These are phyloP conservation scores for Dicranocentrus wangi DNA, from an alignment of 2,888 invertebrate species.

Conservation along the genomic window DNA sequence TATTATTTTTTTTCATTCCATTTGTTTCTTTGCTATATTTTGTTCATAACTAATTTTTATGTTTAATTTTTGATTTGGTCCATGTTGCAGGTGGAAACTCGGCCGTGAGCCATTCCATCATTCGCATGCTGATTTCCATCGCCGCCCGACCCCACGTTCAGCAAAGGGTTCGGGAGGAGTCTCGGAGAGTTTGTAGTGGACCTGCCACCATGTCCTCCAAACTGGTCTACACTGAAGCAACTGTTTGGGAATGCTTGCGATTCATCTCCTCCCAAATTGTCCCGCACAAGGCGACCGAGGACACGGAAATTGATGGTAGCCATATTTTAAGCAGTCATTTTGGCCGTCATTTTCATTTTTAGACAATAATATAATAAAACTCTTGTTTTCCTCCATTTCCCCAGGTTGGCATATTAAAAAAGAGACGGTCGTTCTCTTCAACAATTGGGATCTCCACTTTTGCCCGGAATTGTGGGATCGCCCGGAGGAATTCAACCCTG, in stretches of 20 bases:
- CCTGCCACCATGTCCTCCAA: constrained; percentile 80
- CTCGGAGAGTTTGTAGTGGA: constrained; percentile 79
- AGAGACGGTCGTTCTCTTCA: constrained; percentile 87
- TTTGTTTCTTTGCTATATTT: too few relatives aligned
- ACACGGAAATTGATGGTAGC: constrained; percentile 82
- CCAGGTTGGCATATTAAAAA: constrained; percentile 83
- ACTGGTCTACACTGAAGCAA: constrained; percentile 88
- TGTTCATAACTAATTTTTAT: not conserved
- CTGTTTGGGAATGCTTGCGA: constrained; percentile 85
- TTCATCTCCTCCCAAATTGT: constrained; percentile 90
- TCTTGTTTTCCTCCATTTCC: too few relatives aligned
- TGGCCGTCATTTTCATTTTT: too few relatives aligned
- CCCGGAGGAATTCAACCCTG: constrained; percentile 84
- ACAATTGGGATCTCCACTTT: constrained; percentile 86
- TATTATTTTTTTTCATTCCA: not conserved
- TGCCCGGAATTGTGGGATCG: constrained; percentile 84
- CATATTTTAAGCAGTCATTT: too few relatives aligned
- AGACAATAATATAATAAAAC: too few relatives aligned
- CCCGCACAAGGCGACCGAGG: constrained; percentile 88
- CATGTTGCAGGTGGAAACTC: constrained; percentile 87
- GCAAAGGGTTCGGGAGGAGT: constrained; percentile 81
- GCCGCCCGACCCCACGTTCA: constrained; percentile 80
- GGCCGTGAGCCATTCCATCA: constrained; percentile 88
- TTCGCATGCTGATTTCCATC: constrained; percentile 83
- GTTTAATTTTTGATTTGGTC: too few relatives aligned